These are phyloP conservation scores for Aphidius colemani DNA, from an alignment of 2,888 invertebrate genomes.

Conservation along the genomic window DNA sequence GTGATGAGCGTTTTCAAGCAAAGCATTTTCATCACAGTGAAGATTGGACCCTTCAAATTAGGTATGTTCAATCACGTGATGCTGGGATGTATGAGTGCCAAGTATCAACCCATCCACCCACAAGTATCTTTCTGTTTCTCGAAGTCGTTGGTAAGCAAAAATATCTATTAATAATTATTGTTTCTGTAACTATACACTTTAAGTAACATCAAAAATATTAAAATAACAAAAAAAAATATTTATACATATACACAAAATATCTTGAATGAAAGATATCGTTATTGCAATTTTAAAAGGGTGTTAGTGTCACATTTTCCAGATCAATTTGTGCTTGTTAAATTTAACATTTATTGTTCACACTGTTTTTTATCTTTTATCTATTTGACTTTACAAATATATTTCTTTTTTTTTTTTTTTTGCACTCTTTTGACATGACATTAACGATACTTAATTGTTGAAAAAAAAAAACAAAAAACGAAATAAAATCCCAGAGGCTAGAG, in stretches of 20 bases:
- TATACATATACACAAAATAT: too few relatives aligned
- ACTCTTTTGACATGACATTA: not conserved
- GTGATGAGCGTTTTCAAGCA: slow-evolving; percentile 86
- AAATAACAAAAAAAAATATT: not conserved
- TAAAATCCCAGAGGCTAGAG: slow-evolving; percentile 74
- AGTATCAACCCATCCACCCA: slow-evolving; percentile 89
- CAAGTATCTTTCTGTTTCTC: slow-evolving; percentile 83
- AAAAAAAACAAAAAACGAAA: slow-evolving; percentile 2
- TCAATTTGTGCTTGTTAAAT: too few relatives aligned
- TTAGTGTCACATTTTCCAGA: too few relatives aligned
- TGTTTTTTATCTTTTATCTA: too few relatives aligned
- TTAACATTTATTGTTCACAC: too few relatives aligned
- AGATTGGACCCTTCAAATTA: slow-evolving; percentile 92
- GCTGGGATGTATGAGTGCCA: slow-evolving; percentile 89
- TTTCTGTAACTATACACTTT: not conserved
- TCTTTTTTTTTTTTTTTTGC: not conserved
- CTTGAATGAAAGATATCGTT: too few relatives aligned
- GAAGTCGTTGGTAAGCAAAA: slow-evolving; percentile 81
- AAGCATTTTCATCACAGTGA: slow-evolving; percentile 86
- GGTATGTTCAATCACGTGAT: slow-evolving; percentile 84
- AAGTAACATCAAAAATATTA: not conserved
- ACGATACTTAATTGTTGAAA: slow-evolving; percentile 1
- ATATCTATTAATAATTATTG: slow-evolving; percentile 30
- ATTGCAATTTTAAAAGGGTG: too few relatives aligned
- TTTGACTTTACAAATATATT: not conserved